These are phyloP conservation scores for Ctenoplectra terminalis DNA, from an alignment of 1,140 invertebrate species.

Conservation along the genomic window DNA sequence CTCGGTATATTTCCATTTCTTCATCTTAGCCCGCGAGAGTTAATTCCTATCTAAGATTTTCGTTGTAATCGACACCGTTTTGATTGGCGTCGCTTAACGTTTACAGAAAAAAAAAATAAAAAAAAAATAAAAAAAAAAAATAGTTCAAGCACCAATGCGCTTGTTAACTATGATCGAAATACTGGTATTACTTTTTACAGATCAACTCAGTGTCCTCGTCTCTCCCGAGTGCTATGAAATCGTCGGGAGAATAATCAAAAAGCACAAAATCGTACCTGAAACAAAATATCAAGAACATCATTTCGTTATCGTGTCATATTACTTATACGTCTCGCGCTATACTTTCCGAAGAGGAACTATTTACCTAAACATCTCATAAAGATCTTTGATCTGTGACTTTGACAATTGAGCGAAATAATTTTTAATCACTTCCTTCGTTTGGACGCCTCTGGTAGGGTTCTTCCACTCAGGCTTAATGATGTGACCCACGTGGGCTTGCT, in stretches of 20 bases:
- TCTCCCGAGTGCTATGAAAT: conserved; percentile 87
- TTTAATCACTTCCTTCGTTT: conserved; percentile 87
- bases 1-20: conserved; percentile 9
- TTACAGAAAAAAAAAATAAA: neutral
- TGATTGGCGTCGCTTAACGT: neutral
- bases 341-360: neutral
- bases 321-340: neutral
- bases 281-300: conserved; percentile 6
- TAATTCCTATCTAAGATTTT: conserved; percentile 44
- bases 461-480: conserved; percentile 92
- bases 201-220: conserved; percentile 79
- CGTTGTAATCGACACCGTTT: conserved; percentile 33
- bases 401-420: conserved; percentile 90
- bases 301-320: neutral
- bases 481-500: conserved; percentile 88
- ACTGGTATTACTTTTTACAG: conserved; percentile 77
- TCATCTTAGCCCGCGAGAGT: neutral
- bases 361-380: conserved; percentile 92
- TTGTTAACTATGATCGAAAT: neutral
- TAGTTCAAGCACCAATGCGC: neutral
- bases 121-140: too few species aligned
- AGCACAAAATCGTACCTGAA: conserved; percentile 92
- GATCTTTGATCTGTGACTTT: conserved; percentile 88
- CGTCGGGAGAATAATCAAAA: conserved; percentile 91
- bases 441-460: conserved; percentile 89